Evolutionary conservation across 2,797 vertebrate species (phyloP).

Genomic region (Tenualosa thibaudeaui): DNA sequence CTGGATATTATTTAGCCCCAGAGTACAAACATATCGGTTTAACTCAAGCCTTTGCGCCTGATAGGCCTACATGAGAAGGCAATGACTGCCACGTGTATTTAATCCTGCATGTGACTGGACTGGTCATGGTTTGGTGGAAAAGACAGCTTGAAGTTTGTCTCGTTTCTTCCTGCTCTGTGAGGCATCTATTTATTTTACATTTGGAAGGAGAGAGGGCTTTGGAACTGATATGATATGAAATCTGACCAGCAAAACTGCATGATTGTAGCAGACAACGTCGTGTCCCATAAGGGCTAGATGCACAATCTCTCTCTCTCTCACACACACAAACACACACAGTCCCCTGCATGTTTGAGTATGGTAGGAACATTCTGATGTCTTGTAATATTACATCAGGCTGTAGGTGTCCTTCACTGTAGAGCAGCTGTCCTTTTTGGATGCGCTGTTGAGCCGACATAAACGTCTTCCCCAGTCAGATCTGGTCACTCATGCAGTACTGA

Average conservation of each 20-base stretch:
- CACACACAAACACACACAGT: slow-evolving; percentile 22
- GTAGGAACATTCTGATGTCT: slow-evolving; percentile 47
- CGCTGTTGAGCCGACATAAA: slow-evolving; percentile 37
- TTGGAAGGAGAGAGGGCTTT: slow-evolving; percentile 44
- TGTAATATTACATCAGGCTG: slow-evolving; percentile 44
- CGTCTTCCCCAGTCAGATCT: background rate
- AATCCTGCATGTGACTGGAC: slow-evolving; percentile 52
- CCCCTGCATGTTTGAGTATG: slow-evolving; percentile 39
- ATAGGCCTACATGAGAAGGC: background rate
- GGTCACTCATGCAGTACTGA: background rate
- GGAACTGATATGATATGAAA: slow-evolving; percentile 40
- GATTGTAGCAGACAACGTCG: slow-evolving; percentile 69
- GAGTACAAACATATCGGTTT: background rate
- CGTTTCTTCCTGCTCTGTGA: slow-evolving; percentile 63
- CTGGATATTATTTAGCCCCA: background rate
- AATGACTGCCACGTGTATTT: background rate
- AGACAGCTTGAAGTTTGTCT: slow-evolving; percentile 60
- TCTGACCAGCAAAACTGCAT: slow-evolving; percentile 55
- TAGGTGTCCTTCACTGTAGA: slow-evolving; percentile 51
- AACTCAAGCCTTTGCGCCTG: background rate
- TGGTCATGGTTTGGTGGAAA: slow-evolving; percentile 63
- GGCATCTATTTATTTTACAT: slow-evolving; percentile 41
- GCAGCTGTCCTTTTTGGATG: slow-evolving; percentile 45
- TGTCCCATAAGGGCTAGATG: slow-evolving; percentile 47
- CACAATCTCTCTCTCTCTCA: background rate